Evolutionary conservation across 2,888 invertebrate species (phyloP), one percentile per base, ranked within the genome.

Genomic region (Azorinus chamasolen): DNA sequence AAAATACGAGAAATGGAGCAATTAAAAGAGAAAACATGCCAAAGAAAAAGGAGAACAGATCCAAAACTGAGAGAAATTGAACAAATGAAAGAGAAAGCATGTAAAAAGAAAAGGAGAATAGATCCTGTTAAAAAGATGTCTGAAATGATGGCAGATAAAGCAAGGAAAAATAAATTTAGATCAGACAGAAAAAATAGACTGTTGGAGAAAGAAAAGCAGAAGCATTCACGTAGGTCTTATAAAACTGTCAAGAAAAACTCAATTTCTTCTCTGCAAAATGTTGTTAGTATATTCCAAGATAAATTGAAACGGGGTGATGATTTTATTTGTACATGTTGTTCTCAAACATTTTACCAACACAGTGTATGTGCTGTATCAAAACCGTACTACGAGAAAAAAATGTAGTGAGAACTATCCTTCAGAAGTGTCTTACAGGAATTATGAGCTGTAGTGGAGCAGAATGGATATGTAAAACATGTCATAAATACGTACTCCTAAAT

Each of bases 311-410:
- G 51, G 57, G 73, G 61, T 27, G 66, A 73, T 66, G 57, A 54
- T 2, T 66, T 62, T 51, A 32, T 62, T n/a, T 66, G 73, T 57
- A 59, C 66, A 10, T 46, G 48, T 22, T 73, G 73, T 48, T 51
- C 48, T 5, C 61, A 73, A 51, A 73, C 73, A 18, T 73, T 65
- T 39, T 66, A 66, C 46, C 65, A 66, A 41, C 73, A 73, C 53
- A n/a, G n/a, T n/a, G n/a, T n/a, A n/a, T n/a, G n/a, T n/a, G n/a
- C n/a, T n/a, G n/a, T n/a, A n/a, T n/a, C n/a, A n/a, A n/a, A n/a
- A n/a, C n/a, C n/a, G n/a, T n/a, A n/a, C n/a, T n/a, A n/a, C n/a
- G n/a, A n/a, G n/a, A n/a, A n/a, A n/a, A n/a, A n/a, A n/a, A n/a
- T n/a, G n/a, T n/a, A n/a, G n/a, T n/a, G n/a, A n/a, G n/a, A n/a